Conservation (phyloP, 1,140 invertebrate genomes). For the Rhynchophorus ferrugineus region DNA sequence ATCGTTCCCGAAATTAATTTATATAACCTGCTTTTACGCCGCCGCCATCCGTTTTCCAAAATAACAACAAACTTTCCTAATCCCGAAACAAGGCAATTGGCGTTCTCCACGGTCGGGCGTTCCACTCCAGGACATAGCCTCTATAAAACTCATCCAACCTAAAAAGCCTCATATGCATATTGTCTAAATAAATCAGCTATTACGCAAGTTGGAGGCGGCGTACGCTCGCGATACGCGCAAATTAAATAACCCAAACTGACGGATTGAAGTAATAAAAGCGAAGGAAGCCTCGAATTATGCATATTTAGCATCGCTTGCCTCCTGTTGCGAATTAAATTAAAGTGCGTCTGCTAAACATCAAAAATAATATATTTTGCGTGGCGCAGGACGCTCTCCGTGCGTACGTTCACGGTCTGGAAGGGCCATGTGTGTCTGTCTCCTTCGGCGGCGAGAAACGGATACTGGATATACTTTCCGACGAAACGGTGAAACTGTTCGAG, state of each 20-base stretch:
- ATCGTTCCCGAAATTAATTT: too few relatives aligned
- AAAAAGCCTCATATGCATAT: neutral
- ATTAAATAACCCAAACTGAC: conserved; percentile 28
- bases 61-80: too few relatives aligned
- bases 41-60: too few relatives aligned
- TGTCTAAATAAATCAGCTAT: conserved; percentile 2
- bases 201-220: conserved; percentile 4
- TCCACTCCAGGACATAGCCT: too few relatives aligned
- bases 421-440: conserved; percentile 36
- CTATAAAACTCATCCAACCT: too few relatives aligned
- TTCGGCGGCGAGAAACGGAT: conserved; percentile 4
- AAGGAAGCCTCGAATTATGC: conserved; percentile 36
- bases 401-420: conserved; percentile 24
- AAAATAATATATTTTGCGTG: conserved; percentile 35
- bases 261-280: conserved; percentile 37
- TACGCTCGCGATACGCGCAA: conserved; percentile 21
- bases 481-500: conserved; percentile 9
- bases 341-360: conserved; percentile 37
- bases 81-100: too few relatives aligned
- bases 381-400: conserved; percentile 28
- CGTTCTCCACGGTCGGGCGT: too few relatives aligned
- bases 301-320: conserved; percentile 37
- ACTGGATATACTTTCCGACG: conserved; percentile 15
- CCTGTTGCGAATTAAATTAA: conserved; percentile 38
- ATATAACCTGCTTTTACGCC: too few relatives aligned